Base-by-base conservation (phyloP, 2,888 invertebrate species). In the Arenicola marina region DNA sequence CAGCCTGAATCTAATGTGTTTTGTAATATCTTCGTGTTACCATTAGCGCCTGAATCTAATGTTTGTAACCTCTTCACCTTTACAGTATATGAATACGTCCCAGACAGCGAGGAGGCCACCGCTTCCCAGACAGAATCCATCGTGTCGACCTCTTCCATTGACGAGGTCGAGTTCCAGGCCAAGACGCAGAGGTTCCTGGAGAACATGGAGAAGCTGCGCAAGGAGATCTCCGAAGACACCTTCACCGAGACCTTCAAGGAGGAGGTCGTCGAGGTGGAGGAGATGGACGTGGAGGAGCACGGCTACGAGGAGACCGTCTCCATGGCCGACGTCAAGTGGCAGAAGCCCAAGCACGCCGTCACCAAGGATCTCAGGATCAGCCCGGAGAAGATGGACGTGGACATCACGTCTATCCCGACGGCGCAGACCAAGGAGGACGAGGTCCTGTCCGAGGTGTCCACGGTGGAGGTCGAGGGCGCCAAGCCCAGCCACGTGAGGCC, bases 81-180 rank as follows among this genome's bases (percentile, higher is more conserved):
- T 76, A 62, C 85, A 93, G 94, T 94, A 51, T 95, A 92, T 84
- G 95, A 95, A 87, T 95, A 95, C 84, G 88, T 93, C 69, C 91
- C 93, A 70, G 92, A 92, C 85, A 91, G 91, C 73, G 92, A 92
- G 86, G 89, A 91, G 76, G 91, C 90, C 68, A 87, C 88, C n/a
- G 71, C 73, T 21, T 72, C 71, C 11, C 69, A 71, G 55, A 66
- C 72, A 18, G 81, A 81, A 62, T 78, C 79, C 4, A 72, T 77
- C 61, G 71, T 76, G 67, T 80, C 81, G 18, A 75, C 78, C n/a
- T 55, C 62, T n/a, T 71, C 69, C 4, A 62, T 65, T 51, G 69
- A 72, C 57, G 70, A 72, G 46, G 62, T 59, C 3, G 71, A 71
- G 29, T 70, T 69, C 61, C 66, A 71, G 44, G 60, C 62, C 26